These are phyloP conservation scores for Eucidaris tribuloides DNA, from an alignment of 35 echinoderm and acorn worm genomes.

Conservation along the genomic window DNA sequence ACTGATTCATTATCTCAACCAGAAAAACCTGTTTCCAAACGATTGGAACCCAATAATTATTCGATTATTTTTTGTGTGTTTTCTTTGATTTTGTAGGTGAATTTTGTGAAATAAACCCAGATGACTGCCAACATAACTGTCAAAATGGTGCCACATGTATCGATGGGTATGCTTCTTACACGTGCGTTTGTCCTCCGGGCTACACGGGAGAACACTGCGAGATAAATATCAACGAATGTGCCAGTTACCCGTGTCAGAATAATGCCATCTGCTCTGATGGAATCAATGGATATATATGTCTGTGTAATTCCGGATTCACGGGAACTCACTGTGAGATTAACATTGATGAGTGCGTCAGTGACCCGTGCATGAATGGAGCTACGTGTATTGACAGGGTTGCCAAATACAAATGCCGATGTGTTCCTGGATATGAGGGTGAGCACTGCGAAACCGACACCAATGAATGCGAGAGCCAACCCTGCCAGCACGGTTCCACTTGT, in stretches of 20 bases:
- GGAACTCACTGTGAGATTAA: slow-evolving; percentile 49
- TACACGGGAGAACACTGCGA: slow-evolving; percentile 48
- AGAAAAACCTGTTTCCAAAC: background rate
- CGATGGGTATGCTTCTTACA: slow-evolving; percentile 35
- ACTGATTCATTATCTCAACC: background rate
- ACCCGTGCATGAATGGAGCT: slow-evolving; percentile 48
- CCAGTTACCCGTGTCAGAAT: slow-evolving; percentile 51
- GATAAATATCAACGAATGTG: slow-evolving; percentile 66
- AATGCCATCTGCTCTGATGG: slow-evolving; percentile 50
- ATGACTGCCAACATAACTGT: slow-evolving; percentile 21
- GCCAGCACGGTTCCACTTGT: slow-evolving; percentile 57
- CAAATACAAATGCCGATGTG: slow-evolving; percentile 42
- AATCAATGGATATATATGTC: slow-evolving; percentile 38
- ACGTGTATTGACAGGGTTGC: slow-evolving; percentile 45
- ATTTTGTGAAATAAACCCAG: slow-evolving; percentile 5
- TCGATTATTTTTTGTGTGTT: too few species aligned
- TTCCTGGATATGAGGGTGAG: slow-evolving; percentile 37
- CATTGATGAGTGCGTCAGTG: slow-evolving; percentile 51
- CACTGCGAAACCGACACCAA: slow-evolving; percentile 45
- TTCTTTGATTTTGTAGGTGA: background rate
- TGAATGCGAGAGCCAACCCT: slow-evolving; percentile 52
- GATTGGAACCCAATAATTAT: too few species aligned
- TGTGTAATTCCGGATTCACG: slow-evolving; percentile 64
- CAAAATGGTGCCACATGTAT: slow-evolving; percentile 48
- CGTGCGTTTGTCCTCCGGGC: slow-evolving; percentile 39